Evolutionary conservation across 1,140 invertebrate genomes (phyloP).

Genomic region (Atta colombica): DNA sequence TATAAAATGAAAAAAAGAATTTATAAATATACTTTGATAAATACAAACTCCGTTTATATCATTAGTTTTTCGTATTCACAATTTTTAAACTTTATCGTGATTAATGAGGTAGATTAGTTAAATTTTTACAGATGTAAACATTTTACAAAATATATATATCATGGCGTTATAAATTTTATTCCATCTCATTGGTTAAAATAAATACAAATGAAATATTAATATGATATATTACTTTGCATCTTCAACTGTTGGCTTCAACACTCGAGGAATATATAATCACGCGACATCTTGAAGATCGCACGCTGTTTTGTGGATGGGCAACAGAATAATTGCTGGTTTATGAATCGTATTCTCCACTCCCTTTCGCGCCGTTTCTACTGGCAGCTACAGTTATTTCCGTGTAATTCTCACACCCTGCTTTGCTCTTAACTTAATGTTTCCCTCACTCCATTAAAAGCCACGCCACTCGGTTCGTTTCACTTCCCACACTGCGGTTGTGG

Average conservation of each 20-base stretch:
- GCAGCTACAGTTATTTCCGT: slow-evolving; percentile 80
- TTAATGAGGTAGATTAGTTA: not conserved
- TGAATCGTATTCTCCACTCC: slow-evolving; percentile 83
- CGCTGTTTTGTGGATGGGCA: slow-evolving; percentile 66
- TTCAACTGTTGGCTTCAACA: slow-evolving; percentile 32
- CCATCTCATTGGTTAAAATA: not conserved
- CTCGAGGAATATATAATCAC: slow-evolving; percentile 22
- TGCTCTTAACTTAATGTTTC: slow-evolving; percentile 84
- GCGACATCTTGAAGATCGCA: slow-evolving; percentile 12
- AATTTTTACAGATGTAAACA: not conserved
- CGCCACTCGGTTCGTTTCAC: slow-evolving; percentile 85
- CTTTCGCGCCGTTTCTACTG: slow-evolving; percentile 54
- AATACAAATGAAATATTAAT: slow-evolving; percentile 1
- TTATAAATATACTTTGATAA: not conserved
- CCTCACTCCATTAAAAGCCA: slow-evolving; percentile 86
- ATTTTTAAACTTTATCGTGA: not conserved
- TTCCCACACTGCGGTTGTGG: slow-evolving; percentile 83
- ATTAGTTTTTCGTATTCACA: not conserved
- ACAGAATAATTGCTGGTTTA: slow-evolving; percentile 85
- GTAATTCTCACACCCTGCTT: slow-evolving; percentile 81
- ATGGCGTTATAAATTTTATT: not conserved
- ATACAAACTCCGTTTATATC: not conserved
- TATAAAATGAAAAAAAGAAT: not conserved
- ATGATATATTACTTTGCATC: not conserved
- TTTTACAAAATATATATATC: not conserved